Evolutionary conservation across 2,113 vertebrate species (phyloP), one percentile per base, ranked within the genome.

Genomic region (Charadrius vociferus): DNA sequence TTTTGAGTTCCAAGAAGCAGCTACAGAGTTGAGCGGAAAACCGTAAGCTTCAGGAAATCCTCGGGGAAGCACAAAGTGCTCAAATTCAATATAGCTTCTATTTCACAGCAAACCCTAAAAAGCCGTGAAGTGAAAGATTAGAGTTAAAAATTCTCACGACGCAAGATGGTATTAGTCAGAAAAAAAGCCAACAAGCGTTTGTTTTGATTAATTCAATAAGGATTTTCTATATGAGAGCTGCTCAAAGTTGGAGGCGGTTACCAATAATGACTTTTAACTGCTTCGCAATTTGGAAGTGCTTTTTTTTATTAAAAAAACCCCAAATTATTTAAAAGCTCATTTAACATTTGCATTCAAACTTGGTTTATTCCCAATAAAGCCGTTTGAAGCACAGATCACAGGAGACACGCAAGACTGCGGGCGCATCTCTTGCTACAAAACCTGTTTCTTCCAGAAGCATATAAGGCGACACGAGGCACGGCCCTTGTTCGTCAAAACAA

Each of bases 401-500:
- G 56, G 53, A 52, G 43, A 39, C 16, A 22, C 24, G 24, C 7
- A 24, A 52, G 36, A 50, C 24, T 7, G 6, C 10, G 36, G 8
- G 27, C 16, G 27, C 19, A 2, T 37, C 37, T 53, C 5, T 17
- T 22, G 7, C 24, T 45, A 34, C 32, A 50, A 52, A 47, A 29
- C 10, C 18, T 12, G 9, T 4, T 36, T 80, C 41, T n/a, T 68
- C 41, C 36, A 52, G 39, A 55, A 81, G 14, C 9, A 21, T 5
- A 5, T 13, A 53, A 41, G 0, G 3, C 1, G 5, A 36, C 7
- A 3, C 3, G 4, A 80, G 5, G 8, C 39, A 49, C 8, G 14
- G 21, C 7, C 16, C 47, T 61, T 7, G 8, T 26, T 23, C 49
- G 30, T 24, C 47, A 55, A 37, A 72, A 43, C 23, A 55, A 61